phyloP scores from a whole-genome alignment of 2,113 vertebrate genomes.

The Tragelaphus strepsiceros region DNA sequence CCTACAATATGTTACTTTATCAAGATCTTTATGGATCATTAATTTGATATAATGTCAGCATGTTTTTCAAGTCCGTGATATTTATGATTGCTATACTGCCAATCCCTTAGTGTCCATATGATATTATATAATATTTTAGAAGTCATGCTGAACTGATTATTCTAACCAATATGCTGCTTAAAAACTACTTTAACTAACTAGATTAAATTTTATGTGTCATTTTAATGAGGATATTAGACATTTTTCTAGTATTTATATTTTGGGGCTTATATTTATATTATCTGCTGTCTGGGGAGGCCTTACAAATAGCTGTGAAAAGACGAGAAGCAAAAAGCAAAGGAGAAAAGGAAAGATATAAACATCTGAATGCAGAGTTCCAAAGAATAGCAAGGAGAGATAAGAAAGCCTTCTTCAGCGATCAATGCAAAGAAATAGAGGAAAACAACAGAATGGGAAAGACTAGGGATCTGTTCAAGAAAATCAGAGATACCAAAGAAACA shows the following conservation, averaged over 20 bases:
- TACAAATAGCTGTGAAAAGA: no score
- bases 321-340: no score
- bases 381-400: no score
- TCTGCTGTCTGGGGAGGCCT: not conserved
- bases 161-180: not conserved
- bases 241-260: not conserved
- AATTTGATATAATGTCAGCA: not conserved
- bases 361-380: no score
- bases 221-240: conserved; percentile 3
- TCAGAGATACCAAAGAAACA: no score
- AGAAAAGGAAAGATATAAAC: no score
- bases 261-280: not conserved
- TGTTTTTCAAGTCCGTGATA: not conserved
- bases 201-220: not conserved
- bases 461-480: no score
- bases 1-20: not conserved
- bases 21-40: not conserved
- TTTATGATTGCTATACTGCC: not conserved
- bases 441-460: no score
- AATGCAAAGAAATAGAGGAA: no score
- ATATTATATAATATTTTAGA: not conserved
- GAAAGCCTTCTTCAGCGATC: no score
- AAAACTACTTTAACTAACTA: conserved; percentile 20
- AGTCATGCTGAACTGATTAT: not conserved
- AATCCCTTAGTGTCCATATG: not conserved